Evolutionary conservation across 2,888 invertebrate species (phyloP), one percentile per base, ranked within the genome.

Genomic region (Gymnocheta viridis): DNA sequence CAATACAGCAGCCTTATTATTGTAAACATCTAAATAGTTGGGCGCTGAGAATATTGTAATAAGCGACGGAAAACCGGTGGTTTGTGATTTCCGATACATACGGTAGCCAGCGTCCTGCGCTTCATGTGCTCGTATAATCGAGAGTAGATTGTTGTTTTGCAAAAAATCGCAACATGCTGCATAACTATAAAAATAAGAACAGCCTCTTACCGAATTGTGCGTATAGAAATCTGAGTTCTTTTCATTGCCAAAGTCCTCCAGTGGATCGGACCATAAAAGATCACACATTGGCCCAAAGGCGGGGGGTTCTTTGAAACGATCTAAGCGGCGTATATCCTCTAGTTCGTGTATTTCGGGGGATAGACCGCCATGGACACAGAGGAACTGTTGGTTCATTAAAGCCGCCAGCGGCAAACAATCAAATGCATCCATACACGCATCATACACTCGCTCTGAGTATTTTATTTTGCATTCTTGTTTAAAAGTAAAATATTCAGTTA

Each of bases 381-480:
- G 95, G 94, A 99, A 99, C 95, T 99, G 99, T 94, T 99, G 98
- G 94, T 99, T 99, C 98, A 99, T 99, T 89, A 99, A 95, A 90
- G 99, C 99, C 91, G 99, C 99, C 90, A 99, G 94, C 88, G 99
- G 99, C 93, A 99, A 95, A 93, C 99, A 99, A 94, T 99, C 99
- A 93, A 99, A 99, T 87, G 99, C 98, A 91, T 99, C 99, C 99
- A 99, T 99, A 94, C 99, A 99, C 89, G 98, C 98, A 93, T 99
- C 99, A 93, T 99, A 99, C 89, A 99, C 98, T 92, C 97, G 96
- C 93, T 99, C 99, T 91, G 99, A 98, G 95, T 99, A 99, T 94
- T 99, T 99, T 93, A 99, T 99, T 95, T 97, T 97, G 96, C 99
- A 99, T 95, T 99, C 99, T 94, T 99, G 99, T 94, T 99, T 99